These are phyloP conservation scores for Sorex fumeus DNA, from an alignment of 2,113 vertebrate species.

Conservation along the genomic window DNA sequence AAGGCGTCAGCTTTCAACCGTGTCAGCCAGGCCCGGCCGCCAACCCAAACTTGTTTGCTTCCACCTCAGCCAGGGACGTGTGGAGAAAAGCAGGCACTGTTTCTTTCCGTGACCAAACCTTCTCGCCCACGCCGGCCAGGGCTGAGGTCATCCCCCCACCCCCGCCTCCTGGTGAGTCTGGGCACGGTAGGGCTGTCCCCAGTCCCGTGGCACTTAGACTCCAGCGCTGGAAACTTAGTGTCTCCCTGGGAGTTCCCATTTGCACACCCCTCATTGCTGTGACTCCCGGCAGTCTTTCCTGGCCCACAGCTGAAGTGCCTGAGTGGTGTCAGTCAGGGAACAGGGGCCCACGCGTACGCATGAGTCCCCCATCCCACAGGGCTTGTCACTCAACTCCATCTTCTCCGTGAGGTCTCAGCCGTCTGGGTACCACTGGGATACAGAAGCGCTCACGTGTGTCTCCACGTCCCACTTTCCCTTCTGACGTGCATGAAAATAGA, in stretches of 20 bases:
- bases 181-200: not conserved
- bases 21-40: slow-evolving; percentile 76
- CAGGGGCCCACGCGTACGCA: too few relatives aligned
- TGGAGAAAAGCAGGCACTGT: slow-evolving; percentile 62
- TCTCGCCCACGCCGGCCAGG: accelerated
- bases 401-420: not conserved
- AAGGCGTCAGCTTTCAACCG: slow-evolving; percentile 82
- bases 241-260: not conserved
- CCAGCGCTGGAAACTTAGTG: not conserved
- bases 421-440: not conserved
- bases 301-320: too few relatives aligned
- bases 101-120: slow-evolving; percentile 59
- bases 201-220: not conserved
- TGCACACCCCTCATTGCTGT: accelerated
- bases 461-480: not conserved
- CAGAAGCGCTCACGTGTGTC: not conserved
- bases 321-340: too few relatives aligned
- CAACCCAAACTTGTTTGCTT: slow-evolving; percentile 78
- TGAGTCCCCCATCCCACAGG: too few relatives aligned
- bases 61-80: slow-evolving; percentile 12
- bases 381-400: not conserved
- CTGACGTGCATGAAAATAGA: not conserved
- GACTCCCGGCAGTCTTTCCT: too few relatives aligned
- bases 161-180: slow-evolving; percentile 89
- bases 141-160: slow-evolving; percentile 83